Evolutionary conservation across 2,888 invertebrate genomes (phyloP).

Genomic region (Aspidiotus destructor): DNA sequence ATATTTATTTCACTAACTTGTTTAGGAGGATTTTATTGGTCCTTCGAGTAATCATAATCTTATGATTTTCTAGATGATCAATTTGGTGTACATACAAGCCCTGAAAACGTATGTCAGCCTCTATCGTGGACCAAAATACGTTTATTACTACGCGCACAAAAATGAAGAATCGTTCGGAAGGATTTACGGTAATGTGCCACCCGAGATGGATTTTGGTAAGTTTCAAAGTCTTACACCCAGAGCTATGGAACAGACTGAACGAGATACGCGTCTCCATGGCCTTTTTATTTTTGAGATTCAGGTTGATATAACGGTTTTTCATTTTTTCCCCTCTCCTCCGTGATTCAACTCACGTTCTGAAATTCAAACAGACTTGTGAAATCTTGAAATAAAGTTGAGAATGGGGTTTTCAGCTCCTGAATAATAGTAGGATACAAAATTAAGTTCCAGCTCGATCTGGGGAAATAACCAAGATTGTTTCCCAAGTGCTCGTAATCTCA

Average conservation of each 20-base stretch:
- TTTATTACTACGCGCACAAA: slow-evolving; percentile 29
- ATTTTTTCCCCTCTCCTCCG: neutral
- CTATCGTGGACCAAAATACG: slow-evolving; percentile 25
- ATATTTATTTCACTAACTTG: too few species aligned
- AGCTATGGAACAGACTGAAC: neutral
- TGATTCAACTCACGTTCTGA: too few species aligned
- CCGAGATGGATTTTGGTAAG: slow-evolving; percentile 8
- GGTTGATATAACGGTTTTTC: neutral
- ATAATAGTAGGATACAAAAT: too few species aligned
- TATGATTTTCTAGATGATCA: slow-evolving; percentile 24
- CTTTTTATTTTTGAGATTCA: neutral
- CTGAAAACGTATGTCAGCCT: neutral
- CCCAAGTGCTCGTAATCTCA: too few species aligned
- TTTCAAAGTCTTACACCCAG: neutral
- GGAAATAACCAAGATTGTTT: too few species aligned
- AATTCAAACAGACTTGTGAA: too few species aligned
- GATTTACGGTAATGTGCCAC: neutral
- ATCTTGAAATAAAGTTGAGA: too few species aligned
- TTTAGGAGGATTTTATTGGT: too few species aligned
- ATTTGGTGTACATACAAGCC: neutral
- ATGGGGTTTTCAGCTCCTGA: too few species aligned
- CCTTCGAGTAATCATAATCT: neutral
- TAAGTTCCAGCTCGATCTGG: too few species aligned
- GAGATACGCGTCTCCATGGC: neutral
- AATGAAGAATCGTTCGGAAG: slow-evolving; percentile 31